Evolutionary conservation across 2,888 invertebrate species (phyloP).

Genomic region (Rotaria socialis): DNA sequence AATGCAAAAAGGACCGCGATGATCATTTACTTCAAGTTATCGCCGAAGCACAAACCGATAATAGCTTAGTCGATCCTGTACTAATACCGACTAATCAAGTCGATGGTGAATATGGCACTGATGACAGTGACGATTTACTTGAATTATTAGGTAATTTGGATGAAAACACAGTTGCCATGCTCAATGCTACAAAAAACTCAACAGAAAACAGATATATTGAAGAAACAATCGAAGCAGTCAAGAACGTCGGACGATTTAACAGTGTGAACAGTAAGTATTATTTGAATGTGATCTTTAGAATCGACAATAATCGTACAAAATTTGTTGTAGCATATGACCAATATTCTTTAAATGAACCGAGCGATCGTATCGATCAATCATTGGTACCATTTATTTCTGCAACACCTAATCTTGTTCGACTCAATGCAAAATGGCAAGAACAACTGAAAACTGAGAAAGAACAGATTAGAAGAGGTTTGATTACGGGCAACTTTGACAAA

Average conservation of each 20-base stretch:
- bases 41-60: not conserved
- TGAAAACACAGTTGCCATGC: not conserved
- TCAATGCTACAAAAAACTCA: not conserved
- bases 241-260: not conserved
- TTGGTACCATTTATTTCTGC: too few species aligned
- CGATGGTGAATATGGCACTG: not conserved
- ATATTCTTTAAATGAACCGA: too few species aligned
- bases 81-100: not conserved
- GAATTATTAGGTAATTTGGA: constrained; percentile 14
- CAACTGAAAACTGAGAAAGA: too few species aligned
- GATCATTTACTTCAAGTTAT: constrained; percentile 25
- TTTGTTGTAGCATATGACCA: too few species aligned
- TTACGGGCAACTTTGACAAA: too few species aligned
- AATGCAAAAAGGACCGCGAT: constrained; percentile 24
- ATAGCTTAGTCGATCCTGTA: not conserved
- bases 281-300: too few species aligned
- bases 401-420: too few species aligned
- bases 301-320: too few species aligned
- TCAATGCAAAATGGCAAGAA: too few species aligned
- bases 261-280: too few species aligned
- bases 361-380: too few species aligned
- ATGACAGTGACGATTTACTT: not conserved
- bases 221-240: constrained; percentile 8
- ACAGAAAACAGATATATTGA: not conserved
- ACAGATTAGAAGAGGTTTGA: too few species aligned